Percentiles rank a stretch among this genome's conserved stretches.
These are phyloP conservation scores for Falco concolor DNA, from an alignment of 2,797 vertebrate species.

Conservation along the genomic window DNA sequence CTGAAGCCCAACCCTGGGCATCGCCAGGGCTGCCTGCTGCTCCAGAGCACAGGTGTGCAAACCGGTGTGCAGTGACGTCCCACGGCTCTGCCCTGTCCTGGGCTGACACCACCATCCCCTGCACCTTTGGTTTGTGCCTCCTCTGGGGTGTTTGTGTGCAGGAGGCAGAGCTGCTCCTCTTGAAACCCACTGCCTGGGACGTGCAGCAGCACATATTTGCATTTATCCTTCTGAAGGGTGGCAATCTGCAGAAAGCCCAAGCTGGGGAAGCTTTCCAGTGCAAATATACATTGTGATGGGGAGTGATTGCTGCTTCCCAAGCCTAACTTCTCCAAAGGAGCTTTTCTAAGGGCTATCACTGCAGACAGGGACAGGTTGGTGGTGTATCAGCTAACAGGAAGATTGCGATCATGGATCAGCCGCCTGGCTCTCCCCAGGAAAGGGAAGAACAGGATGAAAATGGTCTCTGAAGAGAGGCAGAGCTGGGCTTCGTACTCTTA, in stretches of 20 bases:
- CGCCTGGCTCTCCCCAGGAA: background rate
- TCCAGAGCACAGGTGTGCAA: background rate
- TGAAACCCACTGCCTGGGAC: background rate
- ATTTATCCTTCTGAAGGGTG: background rate
- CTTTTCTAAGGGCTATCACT: background rate
- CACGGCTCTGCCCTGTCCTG: background rate
- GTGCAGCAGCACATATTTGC: background rate
- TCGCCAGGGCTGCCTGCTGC: fast-evolving
- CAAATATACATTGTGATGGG: background rate
- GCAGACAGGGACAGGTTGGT: background rate
- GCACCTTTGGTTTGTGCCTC: background rate
- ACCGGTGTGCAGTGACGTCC: fast-evolving
- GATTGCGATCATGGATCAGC: fast-evolving
- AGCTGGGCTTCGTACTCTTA: background rate
- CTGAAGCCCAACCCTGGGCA: background rate
- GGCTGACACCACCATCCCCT: background rate
- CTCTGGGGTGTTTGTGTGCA: background rate
- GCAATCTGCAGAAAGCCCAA: background rate
- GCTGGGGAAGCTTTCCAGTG: background rate
- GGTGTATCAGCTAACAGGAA: background rate
- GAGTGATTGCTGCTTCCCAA: background rate
- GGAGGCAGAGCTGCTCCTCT: background rate
- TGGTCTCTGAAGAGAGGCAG: background rate
- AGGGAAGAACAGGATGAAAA: background rate
- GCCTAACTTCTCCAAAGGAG: background rate